Evolutionary conservation across 2,797 vertebrate genomes (phyloP).

Genomic region (Rallus crepitans): DNA sequence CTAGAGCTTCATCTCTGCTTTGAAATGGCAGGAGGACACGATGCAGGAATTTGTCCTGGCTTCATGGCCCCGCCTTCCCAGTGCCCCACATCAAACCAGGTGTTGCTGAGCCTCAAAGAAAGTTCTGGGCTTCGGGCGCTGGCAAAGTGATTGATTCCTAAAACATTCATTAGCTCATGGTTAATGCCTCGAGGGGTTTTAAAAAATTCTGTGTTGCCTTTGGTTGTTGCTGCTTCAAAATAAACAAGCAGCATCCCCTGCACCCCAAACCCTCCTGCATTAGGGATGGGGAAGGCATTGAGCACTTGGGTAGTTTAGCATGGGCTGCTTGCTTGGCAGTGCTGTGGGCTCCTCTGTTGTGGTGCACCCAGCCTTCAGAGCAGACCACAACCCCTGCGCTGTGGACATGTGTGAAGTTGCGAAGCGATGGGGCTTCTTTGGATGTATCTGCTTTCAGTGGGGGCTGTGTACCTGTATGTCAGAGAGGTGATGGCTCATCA

Average conservation of each 20-base stretch:
- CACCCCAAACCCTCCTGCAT: not conserved
- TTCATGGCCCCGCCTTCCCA: rapidly evolving
- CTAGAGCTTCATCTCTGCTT: not conserved
- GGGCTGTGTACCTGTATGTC: not conserved
- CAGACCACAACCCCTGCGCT: rapidly evolving
- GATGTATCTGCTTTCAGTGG: not conserved
- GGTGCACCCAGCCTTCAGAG: not conserved
- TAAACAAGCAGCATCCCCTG: not conserved
- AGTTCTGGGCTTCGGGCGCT: not conserved
- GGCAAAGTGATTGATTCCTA: not conserved
- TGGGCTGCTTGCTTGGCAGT: not conserved
- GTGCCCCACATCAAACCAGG: rapidly evolving
- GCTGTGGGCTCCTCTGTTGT: not conserved
- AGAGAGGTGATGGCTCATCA: not conserved
- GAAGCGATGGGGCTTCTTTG: not conserved
- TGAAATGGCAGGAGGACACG: not conserved
- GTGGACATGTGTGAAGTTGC: not conserved
- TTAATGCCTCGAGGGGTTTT: not conserved
- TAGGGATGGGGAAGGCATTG: not conserved
- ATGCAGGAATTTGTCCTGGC: not conserved
- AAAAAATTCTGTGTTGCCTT: not conserved
- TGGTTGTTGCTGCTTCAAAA: not conserved
- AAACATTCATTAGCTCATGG: not conserved
- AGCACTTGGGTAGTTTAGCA: not conserved
- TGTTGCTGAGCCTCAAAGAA: not conserved